Conservation (phyloP, 1,140 invertebrate genomes). For the Apis laboriosa region DNA sequence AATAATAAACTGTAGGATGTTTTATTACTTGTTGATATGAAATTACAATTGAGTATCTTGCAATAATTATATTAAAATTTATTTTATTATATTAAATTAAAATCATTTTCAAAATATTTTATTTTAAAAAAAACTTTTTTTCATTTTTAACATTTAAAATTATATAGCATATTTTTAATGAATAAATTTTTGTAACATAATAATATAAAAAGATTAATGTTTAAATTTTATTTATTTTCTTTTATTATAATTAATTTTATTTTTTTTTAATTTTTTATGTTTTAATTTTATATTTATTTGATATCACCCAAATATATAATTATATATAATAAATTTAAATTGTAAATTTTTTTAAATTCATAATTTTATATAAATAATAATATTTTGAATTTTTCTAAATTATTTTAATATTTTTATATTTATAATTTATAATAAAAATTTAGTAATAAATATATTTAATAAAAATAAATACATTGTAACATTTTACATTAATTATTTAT, state of each 20-base stretch:
- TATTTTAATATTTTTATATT: background rate
- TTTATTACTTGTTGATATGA: slow-evolving; percentile 29
- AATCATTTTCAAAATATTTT: background rate
- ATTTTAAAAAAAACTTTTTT: background rate
- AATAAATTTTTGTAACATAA: background rate
- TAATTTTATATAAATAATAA: background rate
- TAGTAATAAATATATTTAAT: no score
- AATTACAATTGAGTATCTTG: slow-evolving; percentile 1
- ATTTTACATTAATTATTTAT: slow-evolving; percentile 4
- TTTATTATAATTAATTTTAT: slow-evolving; percentile 15
- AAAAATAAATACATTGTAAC: background rate
- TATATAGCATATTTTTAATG: background rate
- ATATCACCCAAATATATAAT: background rate
- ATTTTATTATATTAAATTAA: background rate
- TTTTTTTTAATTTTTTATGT: background rate
- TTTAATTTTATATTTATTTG: slow-evolving; percentile 22
- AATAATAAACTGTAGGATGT: slow-evolving; percentile 18
- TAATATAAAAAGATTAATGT: background rate
- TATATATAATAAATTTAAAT: background rate
- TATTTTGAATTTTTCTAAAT: background rate
- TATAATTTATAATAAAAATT: slow-evolving; percentile 29
- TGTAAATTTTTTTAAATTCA: background rate
- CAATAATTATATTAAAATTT: slow-evolving; percentile 17
- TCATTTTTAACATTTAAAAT: background rate
- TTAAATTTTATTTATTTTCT: background rate